Evolutionary conservation across 2,113 vertebrate species (phyloP), one percentile per base, ranked within the genome.

Genomic region (Dendrocopos noguchii): DNA sequence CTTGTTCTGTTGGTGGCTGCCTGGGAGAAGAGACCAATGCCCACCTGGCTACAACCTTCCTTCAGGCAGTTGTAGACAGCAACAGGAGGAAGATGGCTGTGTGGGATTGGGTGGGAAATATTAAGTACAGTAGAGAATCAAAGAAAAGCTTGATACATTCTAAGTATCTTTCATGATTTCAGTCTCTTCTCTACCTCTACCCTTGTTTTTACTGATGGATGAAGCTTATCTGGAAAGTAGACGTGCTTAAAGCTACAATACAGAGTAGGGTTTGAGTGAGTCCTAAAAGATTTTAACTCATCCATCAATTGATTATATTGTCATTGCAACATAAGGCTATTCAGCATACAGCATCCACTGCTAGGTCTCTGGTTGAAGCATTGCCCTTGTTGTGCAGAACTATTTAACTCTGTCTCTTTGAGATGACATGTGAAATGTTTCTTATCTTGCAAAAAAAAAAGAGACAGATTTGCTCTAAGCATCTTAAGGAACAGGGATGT

Each of bases 261-360:
- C 15, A 90, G 83, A 82, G 47, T 64, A 39, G 29, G 27, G 89
- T 96, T 95, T 95, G 79, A 94, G 72, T 88, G 90, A 95, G 78
- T 94, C 92, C 84, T 94, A 28, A 80, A 90, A 91, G 91, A 96
- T 95, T 96, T 96, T 88, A 87, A 61, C 83, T 95, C 81, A 95
- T 95, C 87, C 80, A 93, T 97, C 96, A 93, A 85, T 95, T 91
- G 91, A 97, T 93, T 95, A 91, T 83, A 47, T 90, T 96, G 87
- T 95, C 91, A 90, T 96, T 89, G 91, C 76, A 88, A 90, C 75
- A 77, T 57, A 74, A 75, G 73, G 80, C 81, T 94, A 47, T 93
- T 95, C 93, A 94, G 78, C 61, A 84, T 39, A 60, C 44, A 86
- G 27, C 78, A 80, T 93, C 93, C 97, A 47, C 81, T 89, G 79